Evolutionary conservation across 2,888 invertebrate species (phyloP).

Genomic region (Metacarcinus magister): DNA sequence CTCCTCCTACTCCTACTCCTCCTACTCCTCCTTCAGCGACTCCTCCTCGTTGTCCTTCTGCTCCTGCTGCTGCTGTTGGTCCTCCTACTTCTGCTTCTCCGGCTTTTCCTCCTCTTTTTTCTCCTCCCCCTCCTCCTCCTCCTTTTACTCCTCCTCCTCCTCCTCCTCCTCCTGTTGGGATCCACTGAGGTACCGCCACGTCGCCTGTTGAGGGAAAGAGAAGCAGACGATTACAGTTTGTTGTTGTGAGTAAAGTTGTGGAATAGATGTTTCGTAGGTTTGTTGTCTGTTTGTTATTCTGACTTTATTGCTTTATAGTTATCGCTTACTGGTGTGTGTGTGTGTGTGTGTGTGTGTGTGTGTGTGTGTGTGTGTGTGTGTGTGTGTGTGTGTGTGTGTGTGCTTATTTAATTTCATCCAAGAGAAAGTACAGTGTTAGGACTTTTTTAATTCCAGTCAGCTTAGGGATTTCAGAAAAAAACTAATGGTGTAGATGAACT

Average conservation of each 20-base stretch:
- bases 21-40: not conserved
- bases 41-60: not conserved
- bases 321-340: not conserved
- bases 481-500: not conserved
- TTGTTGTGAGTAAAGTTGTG: conserved; percentile 14
- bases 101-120: conserved; percentile 9
- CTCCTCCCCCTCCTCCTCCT: conserved; percentile 42
- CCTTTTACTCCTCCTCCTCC: conserved; percentile 38
- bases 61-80: conserved; percentile 3
- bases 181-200: not conserved
- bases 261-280: not conserved
- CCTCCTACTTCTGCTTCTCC: conserved; percentile 14
- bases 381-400: not conserved
- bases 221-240: not conserved
- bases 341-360: conserved; percentile 55
- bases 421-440: not conserved
- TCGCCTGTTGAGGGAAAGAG: not conserved
- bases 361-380: not conserved
- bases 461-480: not conserved
- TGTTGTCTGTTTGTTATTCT: not conserved
- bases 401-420: not conserved
- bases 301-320: not conserved
- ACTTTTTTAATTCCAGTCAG: not conserved
- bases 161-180: not conserved
- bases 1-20: not conserved